These are phyloP conservation scores for Phoeniculus purpureus DNA, from an alignment of 2,797 vertebrate genomes.

Conservation along the genomic window DNA sequence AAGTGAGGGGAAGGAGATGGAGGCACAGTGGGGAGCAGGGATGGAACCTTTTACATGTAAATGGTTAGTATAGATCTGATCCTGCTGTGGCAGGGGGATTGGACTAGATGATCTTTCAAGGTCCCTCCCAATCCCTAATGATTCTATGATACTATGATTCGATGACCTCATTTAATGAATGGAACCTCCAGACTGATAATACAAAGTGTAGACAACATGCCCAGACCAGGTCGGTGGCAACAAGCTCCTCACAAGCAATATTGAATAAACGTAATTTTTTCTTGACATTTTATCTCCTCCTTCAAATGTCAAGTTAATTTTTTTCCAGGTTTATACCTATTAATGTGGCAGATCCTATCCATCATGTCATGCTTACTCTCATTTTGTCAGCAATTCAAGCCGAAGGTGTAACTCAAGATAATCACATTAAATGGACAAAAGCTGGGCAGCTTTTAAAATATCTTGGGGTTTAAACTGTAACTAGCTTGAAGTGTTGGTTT, in stretches of 20 bases:
- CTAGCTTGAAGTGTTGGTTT: neutral
- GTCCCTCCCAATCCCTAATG: too few species aligned
- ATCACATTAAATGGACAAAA: slow-evolving; percentile 12
- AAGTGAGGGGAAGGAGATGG: neutral
- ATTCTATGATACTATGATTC: too few species aligned
- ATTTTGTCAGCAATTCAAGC: slow-evolving; percentile 10
- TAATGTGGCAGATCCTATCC: slow-evolving; percentile 1
- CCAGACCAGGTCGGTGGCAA: neutral
- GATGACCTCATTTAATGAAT: neutral
- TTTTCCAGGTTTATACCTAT: slow-evolving; percentile 30
- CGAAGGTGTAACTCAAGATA: neutral
- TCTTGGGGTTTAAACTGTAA: neutral
- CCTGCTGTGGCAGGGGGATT: too few species aligned
- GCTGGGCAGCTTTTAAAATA: neutral
- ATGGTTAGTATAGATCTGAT: neutral
- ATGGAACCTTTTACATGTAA: neutral
- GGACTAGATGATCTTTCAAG: too few species aligned
- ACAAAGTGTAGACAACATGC: neutral
- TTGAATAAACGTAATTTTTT: slow-evolving; percentile 38
- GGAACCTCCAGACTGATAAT: neutral
- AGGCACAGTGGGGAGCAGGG: fast-evolving
- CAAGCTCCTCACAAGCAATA: neutral
- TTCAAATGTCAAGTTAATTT: slow-evolving; percentile 46
- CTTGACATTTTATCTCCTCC: slow-evolving; percentile 50
- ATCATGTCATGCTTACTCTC: neutral